These are phyloP conservation scores for Eulemur rufifrons DNA, from an alignment of 2,113 vertebrate species.

Conservation along the genomic window DNA sequence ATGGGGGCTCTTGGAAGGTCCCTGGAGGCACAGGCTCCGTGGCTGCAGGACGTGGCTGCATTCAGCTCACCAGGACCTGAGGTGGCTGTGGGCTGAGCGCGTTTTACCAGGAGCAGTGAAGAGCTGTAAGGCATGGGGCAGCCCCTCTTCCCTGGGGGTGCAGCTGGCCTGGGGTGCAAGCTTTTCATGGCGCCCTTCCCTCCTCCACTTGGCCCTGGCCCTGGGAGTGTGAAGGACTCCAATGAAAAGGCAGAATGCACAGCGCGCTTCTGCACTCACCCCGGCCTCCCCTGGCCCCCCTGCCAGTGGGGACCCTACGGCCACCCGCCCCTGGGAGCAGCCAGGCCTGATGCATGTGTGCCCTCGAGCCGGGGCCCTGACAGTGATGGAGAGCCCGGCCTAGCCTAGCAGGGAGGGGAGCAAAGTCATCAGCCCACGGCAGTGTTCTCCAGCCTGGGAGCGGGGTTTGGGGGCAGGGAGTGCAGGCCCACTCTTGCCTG, in stretches of 20 bases:
- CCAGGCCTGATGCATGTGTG: not conserved
- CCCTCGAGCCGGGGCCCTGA: not conserved
- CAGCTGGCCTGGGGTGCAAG: conserved; percentile 45
- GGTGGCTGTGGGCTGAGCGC: not conserved
- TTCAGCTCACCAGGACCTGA: not conserved
- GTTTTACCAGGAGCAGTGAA: not conserved
- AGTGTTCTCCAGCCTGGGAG: not conserved
- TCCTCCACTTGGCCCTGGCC: conserved; percentile 76
- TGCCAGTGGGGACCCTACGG: not conserved
- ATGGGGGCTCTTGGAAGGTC: fast-evolving
- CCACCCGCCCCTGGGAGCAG: not conserved
- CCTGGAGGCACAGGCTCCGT: not conserved
- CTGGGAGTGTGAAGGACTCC: conserved; percentile 75
- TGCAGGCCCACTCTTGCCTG: not conserved
- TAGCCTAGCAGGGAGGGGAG: not conserved
- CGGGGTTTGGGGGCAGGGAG: not conserved
- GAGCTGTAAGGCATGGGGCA: not conserved
- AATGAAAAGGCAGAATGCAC: conserved; percentile 71
- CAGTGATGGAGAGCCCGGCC: not conserved
- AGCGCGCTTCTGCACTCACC: not conserved
- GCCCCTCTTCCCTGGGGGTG: not conserved
- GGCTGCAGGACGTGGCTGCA: not conserved
- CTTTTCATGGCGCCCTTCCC: conserved; percentile 71
- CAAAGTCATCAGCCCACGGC: not conserved
- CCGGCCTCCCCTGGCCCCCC: conserved; percentile 51